phyloP scores from a whole-genome alignment of 2,888 invertebrate species.

The Platycheirus albimanus region DNA sequence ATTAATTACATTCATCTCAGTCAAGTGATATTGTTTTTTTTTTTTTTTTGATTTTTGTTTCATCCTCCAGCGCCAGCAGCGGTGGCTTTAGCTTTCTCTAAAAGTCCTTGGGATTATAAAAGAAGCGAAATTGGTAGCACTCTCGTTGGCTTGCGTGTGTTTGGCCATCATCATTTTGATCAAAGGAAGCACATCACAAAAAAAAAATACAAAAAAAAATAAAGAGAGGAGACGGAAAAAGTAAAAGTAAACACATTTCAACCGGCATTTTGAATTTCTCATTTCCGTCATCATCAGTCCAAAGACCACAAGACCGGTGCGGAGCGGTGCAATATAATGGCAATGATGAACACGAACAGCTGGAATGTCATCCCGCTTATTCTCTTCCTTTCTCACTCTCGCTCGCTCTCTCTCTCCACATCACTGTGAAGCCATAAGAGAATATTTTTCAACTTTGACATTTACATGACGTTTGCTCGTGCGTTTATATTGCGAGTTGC shows the following conservation, averaged over 20 bases:
- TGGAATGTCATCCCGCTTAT: slow-evolving; percentile 25
- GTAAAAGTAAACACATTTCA: slow-evolving; percentile 69
- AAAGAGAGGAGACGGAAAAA: slow-evolving; percentile 37
- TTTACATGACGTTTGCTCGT: slow-evolving; percentile 57
- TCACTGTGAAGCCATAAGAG: slow-evolving; percentile 4
- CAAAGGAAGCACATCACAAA: slow-evolving; percentile 4
- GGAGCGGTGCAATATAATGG: too few species aligned
- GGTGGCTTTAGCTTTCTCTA: background rate
- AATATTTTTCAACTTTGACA: slow-evolving; percentile 64
- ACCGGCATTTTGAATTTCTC: slow-evolving; percentile 64
- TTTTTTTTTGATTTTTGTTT: too few species aligned
- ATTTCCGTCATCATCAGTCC: slow-evolving; percentile 22
- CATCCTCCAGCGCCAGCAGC: background rate
- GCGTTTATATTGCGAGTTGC: slow-evolving; percentile 40
- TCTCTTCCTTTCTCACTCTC: too few species aligned
- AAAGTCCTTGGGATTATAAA: slow-evolving; percentile 19
- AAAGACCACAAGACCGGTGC: slow-evolving; percentile 8
- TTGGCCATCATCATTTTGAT: slow-evolving; percentile 10
- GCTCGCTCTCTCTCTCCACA: background rate
- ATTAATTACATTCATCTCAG: slow-evolving; percentile 69
- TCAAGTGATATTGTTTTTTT: slow-evolving; percentile 36
- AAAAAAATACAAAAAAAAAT: slow-evolving; percentile 14
- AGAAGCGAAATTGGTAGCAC: slow-evolving; percentile 35
- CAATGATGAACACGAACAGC: slow-evolving; percentile 47
- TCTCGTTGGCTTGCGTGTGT: slow-evolving; percentile 19